These are phyloP conservation scores for Dascillus cervinus DNA, from an alignment of 2,888 invertebrate species.

Conservation along the genomic window DNA sequence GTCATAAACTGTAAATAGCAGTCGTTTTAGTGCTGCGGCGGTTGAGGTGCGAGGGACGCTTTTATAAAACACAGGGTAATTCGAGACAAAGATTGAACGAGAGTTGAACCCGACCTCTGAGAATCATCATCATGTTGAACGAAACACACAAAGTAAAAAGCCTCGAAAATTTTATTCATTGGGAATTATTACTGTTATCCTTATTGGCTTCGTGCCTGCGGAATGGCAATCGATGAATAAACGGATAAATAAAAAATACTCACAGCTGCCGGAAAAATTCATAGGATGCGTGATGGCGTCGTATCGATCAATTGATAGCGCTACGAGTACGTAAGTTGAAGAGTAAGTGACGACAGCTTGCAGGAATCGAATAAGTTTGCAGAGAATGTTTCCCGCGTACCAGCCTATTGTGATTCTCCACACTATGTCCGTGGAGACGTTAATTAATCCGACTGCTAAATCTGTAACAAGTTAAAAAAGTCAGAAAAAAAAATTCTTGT, in stretches of 20 bases:
- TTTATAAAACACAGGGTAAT: constrained; percentile 2
- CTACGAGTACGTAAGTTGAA: constrained; percentile 87
- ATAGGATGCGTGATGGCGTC: constrained; percentile 91
- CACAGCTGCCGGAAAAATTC: constrained; percentile 92
- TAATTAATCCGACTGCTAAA: constrained; percentile 79
- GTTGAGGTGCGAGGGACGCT: constrained; percentile 4
- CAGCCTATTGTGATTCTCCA: constrained; percentile 85
- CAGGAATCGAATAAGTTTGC: constrained; percentile 77
- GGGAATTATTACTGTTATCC: no score
- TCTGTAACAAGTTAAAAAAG: no score
- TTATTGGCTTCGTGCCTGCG: no score
- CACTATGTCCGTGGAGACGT: constrained; percentile 82
- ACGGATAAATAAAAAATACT: no score
- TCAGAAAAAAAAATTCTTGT: no score
- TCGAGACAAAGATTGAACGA: constrained; percentile 3
- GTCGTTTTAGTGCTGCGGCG: constrained; percentile 2
- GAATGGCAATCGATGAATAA: no score
- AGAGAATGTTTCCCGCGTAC: constrained; percentile 82
- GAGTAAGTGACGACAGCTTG: constrained; percentile 87
- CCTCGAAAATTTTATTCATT: no score
- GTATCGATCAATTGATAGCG: constrained; percentile 85
- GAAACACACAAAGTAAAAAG: no score
- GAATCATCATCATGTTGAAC: no score
- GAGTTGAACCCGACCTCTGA: no score
- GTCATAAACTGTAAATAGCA: constrained; percentile 16